Evolutionary conservation across 1,140 invertebrate species (phyloP).

Genomic region (Daktulosphaira vitifoliae): DNA sequence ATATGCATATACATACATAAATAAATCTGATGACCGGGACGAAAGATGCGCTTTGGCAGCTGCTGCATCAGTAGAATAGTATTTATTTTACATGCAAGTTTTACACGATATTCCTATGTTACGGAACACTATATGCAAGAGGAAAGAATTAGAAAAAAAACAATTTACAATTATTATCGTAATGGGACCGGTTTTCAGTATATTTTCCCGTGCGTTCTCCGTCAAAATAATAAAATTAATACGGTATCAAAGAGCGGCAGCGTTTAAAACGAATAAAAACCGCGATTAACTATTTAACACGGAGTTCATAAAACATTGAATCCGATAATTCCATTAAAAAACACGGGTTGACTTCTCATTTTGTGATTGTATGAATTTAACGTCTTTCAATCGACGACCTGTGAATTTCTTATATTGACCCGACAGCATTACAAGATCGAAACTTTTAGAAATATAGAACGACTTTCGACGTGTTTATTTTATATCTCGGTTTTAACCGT

Average conservation of each 20-base stretch:
- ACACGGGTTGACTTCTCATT: too few relatives aligned
- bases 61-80: too few relatives aligned
- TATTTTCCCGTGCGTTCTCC: not conserved
- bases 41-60: too few relatives aligned
- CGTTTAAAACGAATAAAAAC: constrained; percentile 22
- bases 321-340: constrained; percentile 23
- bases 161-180: constrained; percentile 32
- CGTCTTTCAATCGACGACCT: too few relatives aligned
- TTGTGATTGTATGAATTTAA: too few relatives aligned
- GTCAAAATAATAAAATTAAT: constrained; percentile 32
- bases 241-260: constrained; percentile 23
- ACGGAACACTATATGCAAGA: not conserved
- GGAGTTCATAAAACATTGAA: constrained; percentile 15
- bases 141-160: constrained; percentile 4
- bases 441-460: too few relatives aligned
- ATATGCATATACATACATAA: too few relatives aligned
- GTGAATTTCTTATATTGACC: too few relatives aligned
- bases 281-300: not conserved
- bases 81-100: not conserved
- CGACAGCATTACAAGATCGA: too few relatives aligned
- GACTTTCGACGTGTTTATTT: too few relatives aligned
- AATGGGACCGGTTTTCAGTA: constrained; percentile 29
- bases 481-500: too few relatives aligned
- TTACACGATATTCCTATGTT: not conserved
- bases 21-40: too few relatives aligned